These are phyloP conservation scores for Lampris incognitus DNA, from an alignment of 2,113 vertebrate species.

Conservation along the genomic window DNA sequence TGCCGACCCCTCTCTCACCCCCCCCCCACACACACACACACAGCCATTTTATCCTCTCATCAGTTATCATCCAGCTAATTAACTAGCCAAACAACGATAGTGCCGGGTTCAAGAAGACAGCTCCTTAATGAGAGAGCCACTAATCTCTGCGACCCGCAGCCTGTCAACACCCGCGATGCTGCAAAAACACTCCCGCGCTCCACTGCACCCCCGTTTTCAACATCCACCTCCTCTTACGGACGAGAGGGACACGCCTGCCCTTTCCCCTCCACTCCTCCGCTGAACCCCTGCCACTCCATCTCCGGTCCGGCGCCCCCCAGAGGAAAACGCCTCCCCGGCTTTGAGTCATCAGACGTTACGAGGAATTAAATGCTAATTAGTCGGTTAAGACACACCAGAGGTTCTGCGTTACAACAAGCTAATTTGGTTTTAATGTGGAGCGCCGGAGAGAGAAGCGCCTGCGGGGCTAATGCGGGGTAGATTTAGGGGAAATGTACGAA, in stretches of 20 bases:
- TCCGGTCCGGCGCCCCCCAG: neutral
- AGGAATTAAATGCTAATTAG: too few relatives aligned
- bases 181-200: constrained; percentile 21
- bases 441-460: neutral
- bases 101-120: constrained; percentile 58
- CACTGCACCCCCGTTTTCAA: constrained; percentile 27
- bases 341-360: neutral
- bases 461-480: neutral
- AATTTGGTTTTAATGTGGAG: too few relatives aligned
- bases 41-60: constrained; percentile 43
- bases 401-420: too few relatives aligned
- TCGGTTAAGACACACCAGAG: too few relatives aligned
- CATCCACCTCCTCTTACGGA: neutral
- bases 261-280: too few relatives aligned
- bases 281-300: neutral
- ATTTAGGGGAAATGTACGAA: too few relatives aligned
- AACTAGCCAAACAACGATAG: constrained; percentile 58
- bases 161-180: constrained; percentile 36
- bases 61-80: constrained; percentile 65
- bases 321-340: neutral
- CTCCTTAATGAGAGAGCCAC: constrained; percentile 57
- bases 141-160: constrained; percentile 63
- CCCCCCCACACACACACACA: constrained; percentile 8
- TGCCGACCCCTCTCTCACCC: neutral
- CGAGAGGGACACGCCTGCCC: neutral